Conservation (phyloP, 2,797 vertebrate genomes). For the Otolemur crassicaudatus region DNA sequence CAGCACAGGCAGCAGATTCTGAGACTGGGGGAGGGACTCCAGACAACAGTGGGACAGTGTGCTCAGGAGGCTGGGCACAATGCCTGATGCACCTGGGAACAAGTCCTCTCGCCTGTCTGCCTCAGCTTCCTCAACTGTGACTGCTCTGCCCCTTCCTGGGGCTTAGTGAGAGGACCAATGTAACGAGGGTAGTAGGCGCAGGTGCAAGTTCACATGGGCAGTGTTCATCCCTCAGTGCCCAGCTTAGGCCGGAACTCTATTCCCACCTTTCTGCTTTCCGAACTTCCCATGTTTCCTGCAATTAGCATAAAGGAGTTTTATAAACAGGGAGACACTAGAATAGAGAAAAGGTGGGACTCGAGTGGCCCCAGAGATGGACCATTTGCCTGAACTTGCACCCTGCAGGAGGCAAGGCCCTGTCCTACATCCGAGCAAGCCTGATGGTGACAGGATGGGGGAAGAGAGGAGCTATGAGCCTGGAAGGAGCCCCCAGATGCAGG, state of each 20-base stretch:
- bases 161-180: background rate
- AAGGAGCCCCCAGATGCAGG: background rate
- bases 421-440: background rate
- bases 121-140: background rate
- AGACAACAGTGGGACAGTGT: accelerated
- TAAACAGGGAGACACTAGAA: background rate
- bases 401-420: background rate
- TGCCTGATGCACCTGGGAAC: background rate
- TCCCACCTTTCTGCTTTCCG: background rate
- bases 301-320: background rate
- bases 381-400: background rate
- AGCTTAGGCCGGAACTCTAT: background rate
- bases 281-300: background rate
- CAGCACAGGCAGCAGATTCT: background rate
- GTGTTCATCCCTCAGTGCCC: background rate
- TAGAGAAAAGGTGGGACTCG: background rate
- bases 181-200: background rate
- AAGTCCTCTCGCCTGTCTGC: background rate
- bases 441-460: background rate
- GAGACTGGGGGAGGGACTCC: background rate
- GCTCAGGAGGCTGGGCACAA: background rate
- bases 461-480: background rate
- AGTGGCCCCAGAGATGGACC: background rate
- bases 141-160: background rate
- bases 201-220: background rate